Base-by-base conservation (phyloP, 2,888 invertebrate genomes). In the Drepanosiphum platanoidis region DNA sequence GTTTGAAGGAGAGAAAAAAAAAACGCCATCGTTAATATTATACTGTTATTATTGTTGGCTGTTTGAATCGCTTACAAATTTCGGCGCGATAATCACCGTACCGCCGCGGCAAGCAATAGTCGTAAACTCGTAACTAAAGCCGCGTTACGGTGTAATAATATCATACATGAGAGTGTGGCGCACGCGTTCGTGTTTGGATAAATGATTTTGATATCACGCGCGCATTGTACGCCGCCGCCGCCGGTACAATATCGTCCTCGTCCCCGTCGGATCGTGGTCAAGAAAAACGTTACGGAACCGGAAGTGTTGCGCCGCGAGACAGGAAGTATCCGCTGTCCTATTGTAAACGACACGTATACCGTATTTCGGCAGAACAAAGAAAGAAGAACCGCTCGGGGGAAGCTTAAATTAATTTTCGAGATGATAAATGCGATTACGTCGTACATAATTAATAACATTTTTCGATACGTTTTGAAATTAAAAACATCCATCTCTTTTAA, bases 401-500 rank as follows among this genome's bases (percentile, higher is more conserved):
- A 61, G 34, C 15, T 61, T 61, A n/a, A 36, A 75, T 58, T 75
- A 58, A 75, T 75, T 75, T 52, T 30, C 52, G 22, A 34, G n/a
- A 13, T 64, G 64, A 64, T 64, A 27, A 75, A 75, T 34, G 75
- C 34, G 75, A 75, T 75, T 34, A 34, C 52, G 75, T 34, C 52
- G 52, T 74, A 52, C 74, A 52, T 34, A 75, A 75, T 75, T 75
- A 75, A 52, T 75, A 75, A 75, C 52, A 34, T 32, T 75, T 75
- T 64, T 64, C 22, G 30, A 13, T 64, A 64, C 64, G 64, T 30
- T 30, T 64, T 30, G 30, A 64, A 27, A 64, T 61, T 27, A 27
- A 61, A 61, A 61, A 27, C 27, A 27, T 27, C 2, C 8, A 61
- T 61, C 22, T n/a, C n/a, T n/a, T 58, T n/a, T n/a, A 18, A 18